Conservation (phyloP, 2,888 invertebrate species). For the Vesta saturnalis region DNA sequence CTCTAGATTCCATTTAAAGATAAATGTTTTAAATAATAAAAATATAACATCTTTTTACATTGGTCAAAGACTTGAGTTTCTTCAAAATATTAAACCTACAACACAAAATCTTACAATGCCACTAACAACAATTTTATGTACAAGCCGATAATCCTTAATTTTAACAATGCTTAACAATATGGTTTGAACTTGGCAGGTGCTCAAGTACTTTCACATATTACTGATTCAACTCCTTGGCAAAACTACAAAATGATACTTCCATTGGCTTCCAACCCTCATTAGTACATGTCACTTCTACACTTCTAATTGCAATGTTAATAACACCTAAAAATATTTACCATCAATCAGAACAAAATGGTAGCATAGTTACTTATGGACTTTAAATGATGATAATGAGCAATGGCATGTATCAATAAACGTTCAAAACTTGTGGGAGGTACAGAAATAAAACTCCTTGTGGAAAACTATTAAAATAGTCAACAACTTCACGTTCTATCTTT, state of each 20-base stretch:
- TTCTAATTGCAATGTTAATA: constrained; percentile 2
- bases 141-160: neutral
- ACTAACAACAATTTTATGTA: no score
- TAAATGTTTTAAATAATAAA: no score
- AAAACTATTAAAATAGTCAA: constrained; percentile 49
- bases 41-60: no score
- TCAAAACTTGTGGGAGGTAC: constrained; percentile 53
- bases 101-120: no score
- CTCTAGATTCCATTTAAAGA: no score
- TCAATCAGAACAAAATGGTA: no score
- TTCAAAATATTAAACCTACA: no score
- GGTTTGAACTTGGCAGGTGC: constrained; percentile 23
- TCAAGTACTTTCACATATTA: constrained; percentile 14
- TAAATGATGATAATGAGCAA: constrained; percentile 56
- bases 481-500: constrained; percentile 49
- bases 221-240: constrained; percentile 14
- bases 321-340: constrained; percentile 19
- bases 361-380: constrained; percentile 53
- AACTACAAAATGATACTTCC: constrained; percentile 19
- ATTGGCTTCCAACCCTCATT: constrained; percentile 12
- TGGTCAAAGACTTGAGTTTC: no score
- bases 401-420: constrained; percentile 53
- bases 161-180: neutral
- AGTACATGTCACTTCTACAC: constrained; percentile 12
- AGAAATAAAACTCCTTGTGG: constrained; percentile 49